A percentile compares a stretch with the other conserved stretches of the same genome.
These are phyloP conservation scores for Linhomoeus sp. DNA, from an alignment of 2,888 invertebrate genomes.

Conservation along the genomic window DNA sequence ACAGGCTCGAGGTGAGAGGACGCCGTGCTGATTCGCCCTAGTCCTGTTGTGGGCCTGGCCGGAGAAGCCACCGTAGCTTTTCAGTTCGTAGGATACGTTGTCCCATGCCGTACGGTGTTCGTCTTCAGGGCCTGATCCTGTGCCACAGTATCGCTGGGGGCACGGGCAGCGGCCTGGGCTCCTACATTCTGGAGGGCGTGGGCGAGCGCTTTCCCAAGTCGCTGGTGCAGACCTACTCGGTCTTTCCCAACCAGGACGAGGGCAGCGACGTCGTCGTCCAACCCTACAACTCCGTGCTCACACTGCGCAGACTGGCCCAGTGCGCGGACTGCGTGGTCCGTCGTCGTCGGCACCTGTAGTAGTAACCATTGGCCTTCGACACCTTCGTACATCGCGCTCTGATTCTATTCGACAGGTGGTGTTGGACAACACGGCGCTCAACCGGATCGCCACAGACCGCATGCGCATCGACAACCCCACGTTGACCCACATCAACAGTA, in stretches of 20 bases:
- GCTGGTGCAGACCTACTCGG: conserved; percentile 90
- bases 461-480: conserved; percentile 86
- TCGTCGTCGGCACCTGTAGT: too few relatives aligned
- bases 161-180: conserved; percentile 97
- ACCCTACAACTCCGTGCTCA: conserved; percentile 84
- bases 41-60: background rate
- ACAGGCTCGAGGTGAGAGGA: conserved; percentile 74
- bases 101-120: background rate
- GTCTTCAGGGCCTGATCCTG: conserved; percentile 65
- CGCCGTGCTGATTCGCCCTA: background rate
- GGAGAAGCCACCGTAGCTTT: too few relatives aligned
- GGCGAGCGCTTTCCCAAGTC: conserved; percentile 68
- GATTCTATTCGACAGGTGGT: conserved; percentile 40
- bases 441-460: conserved; percentile 60
- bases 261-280: conserved; percentile 80
- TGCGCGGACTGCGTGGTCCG: conserved; percentile 68
- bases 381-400: too few relatives aligned
- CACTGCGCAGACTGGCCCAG: conserved; percentile 74
- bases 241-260: conserved; percentile 66
- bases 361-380: too few relatives aligned
- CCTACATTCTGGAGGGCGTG: conserved; percentile 40
- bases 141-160: conserved; percentile 99
- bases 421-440: conserved; percentile 87
- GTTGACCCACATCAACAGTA: conserved; percentile 84
- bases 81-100: background rate